Percentiles rank a stretch among this genome's conserved stretches.
Conservation (phyloP, 2,113 vertebrate species). For the Rhinopomastus cyanomelas region DNA sequence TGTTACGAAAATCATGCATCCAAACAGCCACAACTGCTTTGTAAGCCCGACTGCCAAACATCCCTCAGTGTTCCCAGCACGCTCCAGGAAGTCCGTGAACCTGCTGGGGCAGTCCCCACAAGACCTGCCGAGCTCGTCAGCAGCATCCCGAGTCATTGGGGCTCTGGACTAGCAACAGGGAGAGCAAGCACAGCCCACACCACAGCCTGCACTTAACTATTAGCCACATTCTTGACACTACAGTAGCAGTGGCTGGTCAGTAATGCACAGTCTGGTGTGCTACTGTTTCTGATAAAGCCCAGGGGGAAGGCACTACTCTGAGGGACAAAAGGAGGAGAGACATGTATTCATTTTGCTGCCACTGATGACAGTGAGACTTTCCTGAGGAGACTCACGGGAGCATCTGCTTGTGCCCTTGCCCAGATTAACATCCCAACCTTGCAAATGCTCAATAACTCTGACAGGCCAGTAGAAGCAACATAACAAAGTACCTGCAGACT, state of each 20-base stretch:
- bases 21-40: fast-evolving
- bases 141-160: fast-evolving
- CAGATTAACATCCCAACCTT: background rate
- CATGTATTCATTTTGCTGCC: background rate
- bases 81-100: background rate
- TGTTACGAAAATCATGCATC: background rate
- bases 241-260: background rate
- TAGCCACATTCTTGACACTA: background rate
- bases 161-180: background rate
- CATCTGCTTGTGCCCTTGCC: fast-evolving
- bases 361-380: fast-evolving
- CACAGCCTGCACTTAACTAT: background rate
- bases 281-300: background rate
- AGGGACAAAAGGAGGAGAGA: background rate
- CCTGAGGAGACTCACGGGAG: background rate
- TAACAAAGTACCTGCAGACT: background rate
- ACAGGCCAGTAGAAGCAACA: background rate
- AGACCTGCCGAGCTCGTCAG: background rate
- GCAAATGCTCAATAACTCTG: background rate
- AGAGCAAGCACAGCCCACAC: fast-evolving
- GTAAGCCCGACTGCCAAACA: background rate
- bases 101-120: background rate
- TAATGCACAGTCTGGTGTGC: background rate
- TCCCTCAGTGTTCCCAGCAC: background rate
- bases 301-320: background rate